phyloP scores from a whole-genome alignment of 2,113 vertebrate species.

The Hyperopisus bebe region DNA sequence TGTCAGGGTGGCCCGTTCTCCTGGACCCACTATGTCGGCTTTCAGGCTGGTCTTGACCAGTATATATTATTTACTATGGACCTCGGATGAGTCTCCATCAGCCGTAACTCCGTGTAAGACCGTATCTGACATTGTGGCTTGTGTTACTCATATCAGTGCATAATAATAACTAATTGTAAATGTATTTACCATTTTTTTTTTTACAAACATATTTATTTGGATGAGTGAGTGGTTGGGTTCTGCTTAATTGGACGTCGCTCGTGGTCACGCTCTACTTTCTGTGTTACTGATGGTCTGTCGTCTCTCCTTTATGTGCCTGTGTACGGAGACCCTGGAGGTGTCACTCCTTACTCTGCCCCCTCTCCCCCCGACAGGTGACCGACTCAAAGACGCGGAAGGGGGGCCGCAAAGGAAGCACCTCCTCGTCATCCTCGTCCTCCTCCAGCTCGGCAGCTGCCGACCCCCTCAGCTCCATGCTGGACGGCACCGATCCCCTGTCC shows the following conservation, averaged over 20 bases:
- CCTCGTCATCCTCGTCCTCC: constrained; percentile 84
- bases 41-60: too few species aligned
- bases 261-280: not conserved
- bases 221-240: too few species aligned
- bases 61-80: too few species aligned
- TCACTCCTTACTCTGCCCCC: not conserved
- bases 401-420: constrained; percentile 81
- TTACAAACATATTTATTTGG: too few species aligned
- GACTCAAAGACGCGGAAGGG: constrained; percentile 82
- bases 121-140: not conserved
- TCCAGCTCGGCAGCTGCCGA: constrained; percentile 74
- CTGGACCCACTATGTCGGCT: not conserved
- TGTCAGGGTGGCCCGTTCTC: not conserved
- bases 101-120: not conserved
- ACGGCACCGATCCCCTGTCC: constrained; percentile 88
- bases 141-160: too few species aligned
- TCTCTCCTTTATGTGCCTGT: not conserved
- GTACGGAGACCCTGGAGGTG: not conserved
- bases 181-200: too few species aligned
- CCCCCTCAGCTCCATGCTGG: constrained; percentile 84
- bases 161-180: too few species aligned
- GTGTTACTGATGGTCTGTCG: not conserved
- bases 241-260: not conserved
- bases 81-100: not conserved
- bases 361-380: constrained; percentile 64